phyloP scores from a whole-genome alignment of 2,113 vertebrate species.

The rat (Rattus norvegicus) region DNA sequence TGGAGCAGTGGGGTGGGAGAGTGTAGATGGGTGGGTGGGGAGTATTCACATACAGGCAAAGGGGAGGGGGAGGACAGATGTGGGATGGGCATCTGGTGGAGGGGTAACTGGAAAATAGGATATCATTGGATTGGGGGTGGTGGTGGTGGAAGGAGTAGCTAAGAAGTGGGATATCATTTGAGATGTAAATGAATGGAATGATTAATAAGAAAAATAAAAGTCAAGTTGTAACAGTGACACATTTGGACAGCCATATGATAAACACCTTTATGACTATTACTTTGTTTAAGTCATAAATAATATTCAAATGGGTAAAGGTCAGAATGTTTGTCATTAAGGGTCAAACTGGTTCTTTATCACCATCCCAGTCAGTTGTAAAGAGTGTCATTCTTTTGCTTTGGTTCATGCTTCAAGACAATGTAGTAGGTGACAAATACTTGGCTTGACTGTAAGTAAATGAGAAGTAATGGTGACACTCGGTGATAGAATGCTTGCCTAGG shows the following conservation, averaged over 20 bases:
- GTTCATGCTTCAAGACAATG: background rate
- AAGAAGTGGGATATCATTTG: too few relatives aligned
- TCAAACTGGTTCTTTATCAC: background rate
- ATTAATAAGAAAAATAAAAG: background rate
- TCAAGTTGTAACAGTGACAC: background rate
- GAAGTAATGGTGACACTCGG: rapidly evolving
- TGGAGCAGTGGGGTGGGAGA: too few relatives aligned
- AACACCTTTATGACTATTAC: background rate
- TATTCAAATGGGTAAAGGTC: background rate
- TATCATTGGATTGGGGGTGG: too few relatives aligned
- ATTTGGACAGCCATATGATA: background rate
- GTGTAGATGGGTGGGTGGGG: too few relatives aligned
- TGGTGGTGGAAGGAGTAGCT: too few relatives aligned
- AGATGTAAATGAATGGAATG: too few relatives aligned
- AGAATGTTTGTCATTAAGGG: background rate
- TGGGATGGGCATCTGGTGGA: too few relatives aligned
- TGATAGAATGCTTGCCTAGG: background rate
- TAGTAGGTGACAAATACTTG: background rate
- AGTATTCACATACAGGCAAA: too few relatives aligned
- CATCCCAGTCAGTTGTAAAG: background rate
- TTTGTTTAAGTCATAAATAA: background rate
- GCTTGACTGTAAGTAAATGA: background rate
- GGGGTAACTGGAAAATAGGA: too few relatives aligned
- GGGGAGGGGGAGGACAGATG: too few relatives aligned
- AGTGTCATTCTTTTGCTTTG: background rate